A percentile compares a stretch with the other conserved stretches of the same genome.
Conservation (phyloP, 2,113 vertebrate species). For the Acinonyx jubatus region DNA sequence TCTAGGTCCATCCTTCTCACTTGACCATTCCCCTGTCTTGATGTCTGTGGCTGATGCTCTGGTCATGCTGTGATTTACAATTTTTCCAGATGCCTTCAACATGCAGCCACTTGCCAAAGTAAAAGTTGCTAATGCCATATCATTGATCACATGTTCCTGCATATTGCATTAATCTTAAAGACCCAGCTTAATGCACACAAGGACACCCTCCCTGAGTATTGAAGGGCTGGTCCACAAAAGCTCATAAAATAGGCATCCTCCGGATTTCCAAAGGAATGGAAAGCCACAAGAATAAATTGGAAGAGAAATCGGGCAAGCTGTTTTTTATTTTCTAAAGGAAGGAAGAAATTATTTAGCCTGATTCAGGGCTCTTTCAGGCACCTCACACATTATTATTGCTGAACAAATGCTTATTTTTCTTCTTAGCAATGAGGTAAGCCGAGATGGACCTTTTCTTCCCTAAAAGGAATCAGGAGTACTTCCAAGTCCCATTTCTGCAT, state of each 20-base stretch:
- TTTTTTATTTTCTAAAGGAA: constrained; percentile 65
- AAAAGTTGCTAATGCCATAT: neutral
- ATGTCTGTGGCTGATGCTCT: neutral
- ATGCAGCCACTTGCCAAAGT: neutral
- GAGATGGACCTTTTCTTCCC: constrained; percentile 46
- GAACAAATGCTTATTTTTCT: constrained; percentile 38
- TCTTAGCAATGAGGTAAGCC: constrained; percentile 17
- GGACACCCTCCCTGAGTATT: neutral
- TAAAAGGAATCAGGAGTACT: constrained; percentile 45
- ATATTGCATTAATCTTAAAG: constrained; percentile 40
- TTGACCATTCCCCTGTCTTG: neutral
- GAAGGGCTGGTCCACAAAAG: neutral
- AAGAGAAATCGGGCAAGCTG: constrained; percentile 52
- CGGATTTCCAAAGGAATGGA: constrained; percentile 1
- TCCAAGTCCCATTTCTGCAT: neutral
- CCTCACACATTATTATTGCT: neutral
- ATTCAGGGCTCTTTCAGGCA: neutral
- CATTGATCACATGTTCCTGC: neutral
- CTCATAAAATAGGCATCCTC: constrained; percentile 9
- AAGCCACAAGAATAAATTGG: constrained; percentile 44
- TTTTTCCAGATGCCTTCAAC: constrained; percentile 37
- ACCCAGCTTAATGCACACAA: neutral
- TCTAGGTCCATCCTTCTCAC: neutral
- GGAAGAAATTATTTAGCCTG: constrained; percentile 41
- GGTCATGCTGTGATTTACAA: neutral